Evolutionary conservation across 2,113 vertebrate species (phyloP), one percentile per base, ranked within the genome.

Genomic region (Paradoxurus hermaphroditus): DNA sequence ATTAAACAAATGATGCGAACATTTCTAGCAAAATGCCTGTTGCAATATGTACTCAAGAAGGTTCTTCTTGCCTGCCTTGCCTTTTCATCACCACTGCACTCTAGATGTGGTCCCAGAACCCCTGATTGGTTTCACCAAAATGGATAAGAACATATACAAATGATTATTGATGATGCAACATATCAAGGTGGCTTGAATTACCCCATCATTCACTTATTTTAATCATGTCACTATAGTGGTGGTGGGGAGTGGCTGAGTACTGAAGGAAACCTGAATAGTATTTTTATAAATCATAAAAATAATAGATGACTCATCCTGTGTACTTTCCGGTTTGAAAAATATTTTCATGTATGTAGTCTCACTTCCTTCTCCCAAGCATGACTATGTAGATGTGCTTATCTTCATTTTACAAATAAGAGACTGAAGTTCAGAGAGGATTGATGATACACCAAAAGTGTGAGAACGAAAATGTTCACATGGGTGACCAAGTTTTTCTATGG

Each of bases 331-430:
- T 39, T n/a, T 87, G 4, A 46, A 53, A 78, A 62, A 21, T 65
- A 91, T 87, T 94, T 92, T 75, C 25, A 79, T 72, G 36, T 34
- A 84, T 27, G 62, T 83, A 72, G 29, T 88, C 19, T 53, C 49
- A 59, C 34, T 72, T 73, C 34, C 51, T 68, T 92, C 29, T 84
- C 39, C 53, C 18, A 49, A 59, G 27, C 29, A 51, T 68, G 36
- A 12, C 3, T n/a, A 84, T 63, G 8, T 44, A 77, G n/a, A 85
- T 72, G 10, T n/a, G 29, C 34, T 81, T 49, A 78, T 83, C 36
- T 51, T 91, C 16, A 75, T 72, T 67, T 83, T 31, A n/a, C 16
- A 72, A 31, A 67, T n/a, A 15, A 94, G 39, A 82, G 29, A 95
- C 21, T 49, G 34, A 63, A 31, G 15, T 62, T 75, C 16, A 77